Percentiles rank a stretch among this genome's conserved stretches.
Conservation (phyloP, 2,113 vertebrate species). For the Chionodraco myersi region DNA sequence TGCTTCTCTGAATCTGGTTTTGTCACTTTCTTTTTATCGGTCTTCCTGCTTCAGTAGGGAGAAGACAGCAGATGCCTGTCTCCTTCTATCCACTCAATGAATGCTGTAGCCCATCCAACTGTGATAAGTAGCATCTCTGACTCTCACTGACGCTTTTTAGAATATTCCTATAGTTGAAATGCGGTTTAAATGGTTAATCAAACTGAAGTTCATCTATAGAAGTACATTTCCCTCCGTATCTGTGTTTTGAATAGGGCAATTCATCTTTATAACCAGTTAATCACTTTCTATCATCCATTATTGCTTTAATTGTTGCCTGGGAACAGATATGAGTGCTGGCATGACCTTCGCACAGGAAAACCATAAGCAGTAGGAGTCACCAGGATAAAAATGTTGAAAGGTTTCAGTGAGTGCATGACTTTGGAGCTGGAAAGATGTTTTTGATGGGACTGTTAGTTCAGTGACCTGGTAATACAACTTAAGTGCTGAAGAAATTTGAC, state of each 20-base stretch:
- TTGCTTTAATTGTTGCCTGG: background rate
- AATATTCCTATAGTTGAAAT: background rate
- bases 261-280: background rate
- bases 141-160: background rate
- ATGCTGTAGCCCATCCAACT: background rate
- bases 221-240: background rate
- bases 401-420: background rate
- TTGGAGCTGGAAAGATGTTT: background rate
- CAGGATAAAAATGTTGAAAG: slow-evolving; percentile 5
- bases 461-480: background rate
- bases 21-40: background rate
- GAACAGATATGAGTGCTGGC: slow-evolving; percentile 14
- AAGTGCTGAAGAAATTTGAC: background rate
- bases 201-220: background rate
- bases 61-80: too few species aligned
- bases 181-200: background rate
- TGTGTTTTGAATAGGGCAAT: background rate
- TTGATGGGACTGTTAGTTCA: background rate
- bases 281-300: background rate
- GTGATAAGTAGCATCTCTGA: slow-evolving; percentile 9
- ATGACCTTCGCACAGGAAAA: slow-evolving; percentile 24
- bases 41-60: background rate
- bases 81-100: background rate
- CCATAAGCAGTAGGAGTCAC: slow-evolving; percentile 13
- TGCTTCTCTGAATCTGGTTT: background rate